Evolutionary conservation across 2,888 invertebrate genomes (phyloP).

Genomic region (Hemaris fuciformis): DNA sequence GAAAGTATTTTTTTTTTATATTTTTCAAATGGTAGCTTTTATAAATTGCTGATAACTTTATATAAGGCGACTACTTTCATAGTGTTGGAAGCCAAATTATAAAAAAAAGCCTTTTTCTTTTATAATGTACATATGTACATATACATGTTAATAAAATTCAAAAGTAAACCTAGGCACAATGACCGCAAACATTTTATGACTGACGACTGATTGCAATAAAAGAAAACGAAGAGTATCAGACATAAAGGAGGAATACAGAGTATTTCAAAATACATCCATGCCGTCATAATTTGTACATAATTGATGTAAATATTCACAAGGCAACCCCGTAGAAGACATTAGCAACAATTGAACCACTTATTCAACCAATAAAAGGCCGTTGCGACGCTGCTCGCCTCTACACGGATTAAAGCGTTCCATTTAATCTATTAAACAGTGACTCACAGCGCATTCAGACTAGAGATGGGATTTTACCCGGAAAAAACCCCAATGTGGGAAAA

Average conservation of each 20-base stretch:
- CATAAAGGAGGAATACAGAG: not conserved
- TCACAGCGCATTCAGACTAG: too few relatives aligned
- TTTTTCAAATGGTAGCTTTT: too few relatives aligned
- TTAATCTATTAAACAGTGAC: constrained; percentile 71
- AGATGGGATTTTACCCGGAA: too few relatives aligned
- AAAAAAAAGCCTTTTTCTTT: too few relatives aligned
- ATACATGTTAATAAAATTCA: too few relatives aligned
- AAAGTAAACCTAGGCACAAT: too few relatives aligned
- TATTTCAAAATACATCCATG: not conserved
- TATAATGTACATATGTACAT: too few relatives aligned
- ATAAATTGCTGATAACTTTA: too few relatives aligned
- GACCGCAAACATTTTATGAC: not conserved
- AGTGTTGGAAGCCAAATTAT: too few relatives aligned
- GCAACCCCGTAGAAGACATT: constrained; percentile 42
- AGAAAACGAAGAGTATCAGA: not conserved
- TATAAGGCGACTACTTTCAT: too few relatives aligned
- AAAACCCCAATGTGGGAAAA: too few relatives aligned
- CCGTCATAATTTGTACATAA: constrained; percentile 3
- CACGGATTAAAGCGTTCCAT: constrained; percentile 71
- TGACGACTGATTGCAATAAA: not conserved
- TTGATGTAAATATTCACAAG: constrained; percentile 12
- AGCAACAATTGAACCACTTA: constrained; percentile 68
- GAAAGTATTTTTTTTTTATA: too few relatives aligned
- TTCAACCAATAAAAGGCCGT: constrained; percentile 63
- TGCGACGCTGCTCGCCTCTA: constrained; percentile 42